A percentile compares a stretch with the other conserved stretches of the same genome.
These are phyloP conservation scores for Linepithema humile DNA, from an alignment of 1,140 invertebrate genomes.

Conservation along the genomic window DNA sequence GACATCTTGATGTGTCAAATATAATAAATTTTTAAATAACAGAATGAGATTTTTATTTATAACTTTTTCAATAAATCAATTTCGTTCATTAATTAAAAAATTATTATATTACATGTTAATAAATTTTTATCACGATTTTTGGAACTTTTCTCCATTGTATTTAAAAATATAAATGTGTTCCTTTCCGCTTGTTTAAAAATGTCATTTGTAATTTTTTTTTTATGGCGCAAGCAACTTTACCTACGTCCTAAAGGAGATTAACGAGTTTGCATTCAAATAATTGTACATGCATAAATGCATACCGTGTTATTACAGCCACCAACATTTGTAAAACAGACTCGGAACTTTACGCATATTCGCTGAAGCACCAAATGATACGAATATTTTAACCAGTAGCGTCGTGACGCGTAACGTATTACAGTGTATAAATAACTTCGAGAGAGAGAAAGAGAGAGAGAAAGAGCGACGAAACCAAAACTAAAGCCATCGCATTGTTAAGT, in stretches of 20 bases:
- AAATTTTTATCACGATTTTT: neutral
- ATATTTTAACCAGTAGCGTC: conserved; percentile 47
- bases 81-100: neutral
- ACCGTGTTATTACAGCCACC: conserved; percentile 29
- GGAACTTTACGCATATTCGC: conserved; percentile 40
- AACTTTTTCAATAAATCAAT: neutral
- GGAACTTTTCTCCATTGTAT: neutral
- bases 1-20: neutral
- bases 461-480: neutral
- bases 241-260: conserved; percentile 31
- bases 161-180: neutral
- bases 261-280: conserved; percentile 48
- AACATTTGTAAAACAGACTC: conserved; percentile 52
- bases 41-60: neutral
- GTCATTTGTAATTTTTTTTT: conserved; percentile 45
- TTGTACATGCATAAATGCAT: conserved; percentile 56
- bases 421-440: neutral
- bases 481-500: neutral
- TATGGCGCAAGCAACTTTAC: neutral
- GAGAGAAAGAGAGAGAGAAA: no score
- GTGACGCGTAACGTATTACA: neutral
- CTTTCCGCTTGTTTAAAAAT: conserved; percentile 22
- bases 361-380: conserved; percentile 45
- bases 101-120: neutral
- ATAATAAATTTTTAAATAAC: neutral